phyloP scores from a whole-genome alignment of 2,797 vertebrate species.

The Luscinia luscinia region DNA sequence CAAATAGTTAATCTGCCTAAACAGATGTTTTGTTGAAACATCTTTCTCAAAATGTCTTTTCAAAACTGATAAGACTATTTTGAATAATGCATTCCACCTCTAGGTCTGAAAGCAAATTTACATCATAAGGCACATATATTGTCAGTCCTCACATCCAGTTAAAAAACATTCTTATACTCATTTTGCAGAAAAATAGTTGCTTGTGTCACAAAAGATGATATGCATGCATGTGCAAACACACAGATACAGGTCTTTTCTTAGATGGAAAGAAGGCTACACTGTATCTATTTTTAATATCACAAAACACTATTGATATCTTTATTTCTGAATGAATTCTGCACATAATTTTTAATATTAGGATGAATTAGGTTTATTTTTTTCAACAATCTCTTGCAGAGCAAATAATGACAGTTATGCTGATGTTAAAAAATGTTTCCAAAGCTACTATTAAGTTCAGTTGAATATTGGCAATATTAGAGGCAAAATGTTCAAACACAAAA shows the following conservation, averaged over 20 bases:
- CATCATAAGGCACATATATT: not conserved
- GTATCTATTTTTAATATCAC: not conserved
- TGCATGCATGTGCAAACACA: rapidly evolving
- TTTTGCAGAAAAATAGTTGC: not conserved
- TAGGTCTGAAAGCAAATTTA: not conserved
- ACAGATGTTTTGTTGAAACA: not conserved
- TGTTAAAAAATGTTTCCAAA: not conserved
- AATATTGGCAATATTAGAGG: not conserved
- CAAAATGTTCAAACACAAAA: not conserved
- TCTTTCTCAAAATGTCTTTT: not conserved
- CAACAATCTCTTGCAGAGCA: not conserved
- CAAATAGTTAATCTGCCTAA: not conserved
- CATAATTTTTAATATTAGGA: not conserved
- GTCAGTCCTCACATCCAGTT: not conserved
- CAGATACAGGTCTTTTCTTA: not conserved
- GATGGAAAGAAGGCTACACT: not conserved
- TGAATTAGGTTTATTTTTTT: not conserved
- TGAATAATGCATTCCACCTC: not conserved
- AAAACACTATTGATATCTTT: not conserved
- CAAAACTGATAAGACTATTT: not conserved
- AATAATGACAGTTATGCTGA: not conserved
- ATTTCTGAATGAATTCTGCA: not conserved
- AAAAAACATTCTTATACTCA: not conserved
- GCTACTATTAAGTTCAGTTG: not conserved
- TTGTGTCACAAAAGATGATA: not conserved